A percentile compares a stretch with the other conserved stretches of the same genome.
Conservation (phyloP, 64 coral and sea anemone species). For the Dendrophyllia cribrosa region DNA sequence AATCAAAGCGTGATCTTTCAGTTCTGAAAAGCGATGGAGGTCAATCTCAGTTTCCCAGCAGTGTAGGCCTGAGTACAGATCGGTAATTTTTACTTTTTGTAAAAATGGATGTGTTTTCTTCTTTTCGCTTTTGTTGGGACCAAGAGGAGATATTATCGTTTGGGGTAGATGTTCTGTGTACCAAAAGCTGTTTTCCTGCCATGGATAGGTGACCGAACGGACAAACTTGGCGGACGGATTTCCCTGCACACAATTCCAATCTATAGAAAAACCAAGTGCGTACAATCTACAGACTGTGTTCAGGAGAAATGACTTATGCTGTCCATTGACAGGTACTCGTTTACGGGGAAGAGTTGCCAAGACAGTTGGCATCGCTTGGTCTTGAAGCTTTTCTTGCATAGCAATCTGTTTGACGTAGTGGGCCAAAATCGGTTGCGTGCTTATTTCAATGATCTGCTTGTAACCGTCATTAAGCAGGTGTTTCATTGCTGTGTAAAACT, state of each 20-base stretch:
- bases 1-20: slow-evolving; percentile 62
- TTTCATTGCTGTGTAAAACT: slow-evolving; percentile 58
- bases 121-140: background rate
- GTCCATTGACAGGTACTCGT: slow-evolving; percentile 47
- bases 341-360: slow-evolving; percentile 61
- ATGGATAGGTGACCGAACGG: slow-evolving; percentile 57
- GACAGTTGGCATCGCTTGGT: slow-evolving; percentile 30
- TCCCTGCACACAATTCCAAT: slow-evolving; percentile 57
- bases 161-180: background rate
- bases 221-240: slow-evolving; percentile 53
- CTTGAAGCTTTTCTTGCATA: slow-evolving; percentile 17
- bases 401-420: slow-evolving; percentile 73
- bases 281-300: slow-evolving; percentile 67
- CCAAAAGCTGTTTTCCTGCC: slow-evolving; percentile 73
- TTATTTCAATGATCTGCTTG: slow-evolving; percentile 74
- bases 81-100: background rate
- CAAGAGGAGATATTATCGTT: background rate
- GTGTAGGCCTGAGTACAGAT: slow-evolving; percentile 23
- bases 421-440: slow-evolving; percentile 67
- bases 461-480: slow-evolving; percentile 45
- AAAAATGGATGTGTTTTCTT: slow-evolving; percentile 38
- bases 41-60: slow-evolving; percentile 76
- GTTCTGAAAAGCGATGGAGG: slow-evolving; percentile 40
- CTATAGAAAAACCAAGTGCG: slow-evolving; percentile 41
- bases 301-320: slow-evolving; percentile 55